Percentiles rank a stretch among this genome's conserved stretches.
Evolutionary conservation across 1,140 invertebrate species (phyloP).

Genomic region (Zophobas morio): DNA sequence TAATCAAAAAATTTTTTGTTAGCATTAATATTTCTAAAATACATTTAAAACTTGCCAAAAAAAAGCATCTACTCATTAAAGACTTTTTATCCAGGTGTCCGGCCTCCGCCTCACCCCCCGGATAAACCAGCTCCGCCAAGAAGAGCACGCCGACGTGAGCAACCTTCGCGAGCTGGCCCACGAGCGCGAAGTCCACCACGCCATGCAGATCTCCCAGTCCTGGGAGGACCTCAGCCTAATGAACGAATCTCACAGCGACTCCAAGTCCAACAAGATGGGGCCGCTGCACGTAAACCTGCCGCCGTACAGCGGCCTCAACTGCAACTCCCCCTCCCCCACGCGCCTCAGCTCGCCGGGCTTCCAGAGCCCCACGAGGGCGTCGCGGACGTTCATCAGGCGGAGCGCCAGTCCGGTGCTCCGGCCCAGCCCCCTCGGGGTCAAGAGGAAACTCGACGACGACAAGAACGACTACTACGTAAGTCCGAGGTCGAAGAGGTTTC

Average conservation of each 20-base stretch:
- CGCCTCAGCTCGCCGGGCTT: constrained; percentile 66
- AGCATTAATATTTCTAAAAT: no score
- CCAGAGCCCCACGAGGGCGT: constrained; percentile 66
- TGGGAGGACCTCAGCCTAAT: constrained; percentile 90
- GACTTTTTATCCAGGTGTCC: constrained; percentile 62
- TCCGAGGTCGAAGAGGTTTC: constrained; percentile 72
- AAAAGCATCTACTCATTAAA: no score
- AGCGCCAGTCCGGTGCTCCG: constrained; percentile 89
- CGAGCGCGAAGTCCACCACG: constrained; percentile 88
- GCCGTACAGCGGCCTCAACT: constrained; percentile 64
- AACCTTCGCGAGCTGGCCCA: constrained; percentile 89
- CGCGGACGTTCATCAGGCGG: constrained; percentile 79
- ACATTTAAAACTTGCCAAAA: no score
- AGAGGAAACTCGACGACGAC: constrained; percentile 84
- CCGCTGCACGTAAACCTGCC: constrained; percentile 67
- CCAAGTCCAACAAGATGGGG: constrained; percentile 61
- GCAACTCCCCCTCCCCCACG: constrained; percentile 80
- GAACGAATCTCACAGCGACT: constrained; percentile 71
- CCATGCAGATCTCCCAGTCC: constrained; percentile 92
- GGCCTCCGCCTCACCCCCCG: constrained; percentile 82
- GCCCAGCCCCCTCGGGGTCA: constrained; percentile 81
- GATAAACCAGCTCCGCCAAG: constrained; percentile 88
- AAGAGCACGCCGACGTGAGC: constrained; percentile 87
- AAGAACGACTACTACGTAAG: constrained; percentile 68
- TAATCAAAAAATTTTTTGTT: no score